Conservation (phyloP, 2,888 invertebrate species). For the Plagodis pulveraria region DNA sequence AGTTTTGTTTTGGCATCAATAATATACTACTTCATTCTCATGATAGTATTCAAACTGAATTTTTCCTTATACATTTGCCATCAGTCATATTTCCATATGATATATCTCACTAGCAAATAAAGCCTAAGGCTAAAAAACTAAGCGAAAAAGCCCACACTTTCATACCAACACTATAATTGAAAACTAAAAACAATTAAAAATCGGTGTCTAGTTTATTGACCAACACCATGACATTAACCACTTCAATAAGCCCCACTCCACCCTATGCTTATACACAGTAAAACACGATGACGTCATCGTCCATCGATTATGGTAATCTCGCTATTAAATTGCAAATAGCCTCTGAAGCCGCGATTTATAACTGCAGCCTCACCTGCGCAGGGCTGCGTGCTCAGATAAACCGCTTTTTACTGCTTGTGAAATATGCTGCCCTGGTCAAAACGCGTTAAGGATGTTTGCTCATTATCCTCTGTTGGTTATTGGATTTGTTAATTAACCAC, state of each 20-base stretch:
- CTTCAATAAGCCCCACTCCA: background rate
- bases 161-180: too few relatives aligned
- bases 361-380: slow-evolving; percentile 38
- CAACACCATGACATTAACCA: too few relatives aligned
- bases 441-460: slow-evolving; percentile 6
- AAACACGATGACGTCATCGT: slow-evolving; percentile 46
- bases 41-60: too few relatives aligned
- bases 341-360: slow-evolving; percentile 52
- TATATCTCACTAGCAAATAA: too few relatives aligned
- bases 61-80: too few relatives aligned
- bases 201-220: too few relatives aligned
- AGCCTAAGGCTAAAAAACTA: too few relatives aligned
- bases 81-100: too few relatives aligned
- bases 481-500: background rate
- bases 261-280: slow-evolving; percentile 33
- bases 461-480: background rate
- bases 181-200: too few relatives aligned
- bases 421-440: slow-evolving; percentile 8
- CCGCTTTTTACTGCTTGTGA: slow-evolving; percentile 21
- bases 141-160: too few relatives aligned
- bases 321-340: slow-evolving; percentile 75
- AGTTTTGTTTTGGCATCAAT: too few relatives aligned
- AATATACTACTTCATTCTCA: too few relatives aligned
- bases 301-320: slow-evolving; percentile 73
- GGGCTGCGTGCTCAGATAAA: slow-evolving; percentile 25